Percentiles rank a stretch among this genome's conserved stretches.
Evolutionary conservation across 2,888 invertebrate species (phyloP).

Genomic region (Aporophyla nigra): DNA sequence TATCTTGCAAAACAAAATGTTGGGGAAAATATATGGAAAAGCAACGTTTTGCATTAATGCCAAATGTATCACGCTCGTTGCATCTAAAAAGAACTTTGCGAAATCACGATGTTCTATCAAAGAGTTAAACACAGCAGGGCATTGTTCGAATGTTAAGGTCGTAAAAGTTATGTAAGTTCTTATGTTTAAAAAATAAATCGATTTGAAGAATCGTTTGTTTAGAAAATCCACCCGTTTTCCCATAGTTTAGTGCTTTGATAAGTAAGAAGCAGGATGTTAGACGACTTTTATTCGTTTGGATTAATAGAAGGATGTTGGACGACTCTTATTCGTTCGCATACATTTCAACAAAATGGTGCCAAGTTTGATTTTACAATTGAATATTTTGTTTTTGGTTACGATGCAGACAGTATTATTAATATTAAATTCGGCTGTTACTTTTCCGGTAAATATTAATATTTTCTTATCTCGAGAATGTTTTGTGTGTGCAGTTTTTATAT

Average conservation of each 20-base stretch:
- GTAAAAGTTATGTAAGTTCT: conserved; percentile 75
- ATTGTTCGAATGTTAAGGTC: conserved; percentile 81
- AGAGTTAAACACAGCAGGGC: conserved; percentile 78
- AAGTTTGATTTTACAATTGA: conserved; percentile 16
- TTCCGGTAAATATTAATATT: conserved; percentile 32
- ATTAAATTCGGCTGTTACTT: background rate
- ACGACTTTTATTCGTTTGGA: conserved; percentile 24
- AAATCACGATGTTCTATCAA: conserved; percentile 83
- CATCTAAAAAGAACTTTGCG: conserved; percentile 81
- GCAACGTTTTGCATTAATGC: conserved; percentile 83
- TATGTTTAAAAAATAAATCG: conserved; percentile 77
- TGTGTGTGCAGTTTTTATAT: background rate
- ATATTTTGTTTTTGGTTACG: background rate
- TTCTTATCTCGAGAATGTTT: conserved; percentile 10
- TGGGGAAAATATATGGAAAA: conserved; percentile 85
- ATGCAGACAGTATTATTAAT: conserved; percentile 16
- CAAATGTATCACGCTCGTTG: conserved; percentile 83
- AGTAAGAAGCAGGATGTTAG: conserved; percentile 53
- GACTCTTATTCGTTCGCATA: conserved; percentile 24
- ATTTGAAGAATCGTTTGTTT: conserved; percentile 69
- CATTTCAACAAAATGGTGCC: conserved; percentile 44
- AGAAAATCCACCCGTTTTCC: conserved; percentile 50
- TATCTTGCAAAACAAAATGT: conserved; percentile 84
- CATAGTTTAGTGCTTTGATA: conserved; percentile 55
- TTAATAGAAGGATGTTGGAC: conserved; percentile 19